A percentile compares a stretch with the other conserved stretches of the same genome.
Conservation (phyloP, 1,140 invertebrate species). For the Hycleus phaleratus region DNA sequence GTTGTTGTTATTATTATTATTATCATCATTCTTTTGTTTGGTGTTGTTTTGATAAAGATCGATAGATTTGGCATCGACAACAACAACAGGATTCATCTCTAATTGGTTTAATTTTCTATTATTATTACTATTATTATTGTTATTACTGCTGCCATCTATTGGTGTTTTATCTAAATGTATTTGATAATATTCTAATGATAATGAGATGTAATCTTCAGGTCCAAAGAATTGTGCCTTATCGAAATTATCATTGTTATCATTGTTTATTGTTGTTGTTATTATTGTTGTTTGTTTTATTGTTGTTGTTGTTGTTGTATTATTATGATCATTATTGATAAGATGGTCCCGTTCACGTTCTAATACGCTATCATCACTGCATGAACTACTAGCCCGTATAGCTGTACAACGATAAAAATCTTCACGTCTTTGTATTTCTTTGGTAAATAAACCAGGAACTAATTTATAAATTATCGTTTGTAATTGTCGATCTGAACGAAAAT, state of each 20-base stretch:
- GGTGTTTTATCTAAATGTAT: conserved; percentile 31
- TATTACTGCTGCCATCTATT: background rate
- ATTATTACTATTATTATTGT: background rate
- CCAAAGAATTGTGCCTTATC: conserved; percentile 42
- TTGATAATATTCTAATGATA: conserved; percentile 65
- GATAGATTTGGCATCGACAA: background rate
- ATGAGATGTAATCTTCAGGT: conserved; percentile 81
- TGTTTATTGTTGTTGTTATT: too few species aligned
- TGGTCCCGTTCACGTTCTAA: conserved; percentile 29
- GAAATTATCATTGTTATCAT: too few species aligned
- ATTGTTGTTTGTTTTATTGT: too few species aligned
- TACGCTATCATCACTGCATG: conserved; percentile 38
- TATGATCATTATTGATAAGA: conserved; percentile 22
- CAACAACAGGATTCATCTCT: background rate
- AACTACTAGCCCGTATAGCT: conserved; percentile 32
- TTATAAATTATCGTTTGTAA: conserved; percentile 95
- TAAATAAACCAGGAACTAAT: conserved; percentile 84
- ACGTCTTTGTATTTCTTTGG: conserved; percentile 78
- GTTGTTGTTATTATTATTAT: conserved; percentile 1
- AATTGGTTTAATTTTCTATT: background rate
- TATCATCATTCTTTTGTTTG: background rate
- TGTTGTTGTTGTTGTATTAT: too few species aligned
- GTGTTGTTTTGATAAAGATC: background rate
- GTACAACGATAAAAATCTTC: conserved; percentile 53
- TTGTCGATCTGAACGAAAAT: conserved; percentile 60